phyloP scores from a whole-genome alignment of 2,113 vertebrate species.

The Solea senegalensis region DNA sequence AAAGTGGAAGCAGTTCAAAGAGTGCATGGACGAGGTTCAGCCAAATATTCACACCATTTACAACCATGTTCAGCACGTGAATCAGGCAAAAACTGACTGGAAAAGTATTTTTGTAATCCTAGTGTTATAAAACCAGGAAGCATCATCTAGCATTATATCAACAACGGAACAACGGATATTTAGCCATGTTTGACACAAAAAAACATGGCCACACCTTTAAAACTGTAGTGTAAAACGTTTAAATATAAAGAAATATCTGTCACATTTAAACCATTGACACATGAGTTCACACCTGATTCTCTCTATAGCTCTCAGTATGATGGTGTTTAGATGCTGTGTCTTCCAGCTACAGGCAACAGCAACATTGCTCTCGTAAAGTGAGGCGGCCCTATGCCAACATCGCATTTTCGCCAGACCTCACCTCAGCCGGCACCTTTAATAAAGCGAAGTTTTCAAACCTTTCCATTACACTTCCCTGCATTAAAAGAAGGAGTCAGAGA shows the following conservation, averaged over 20 bases:
- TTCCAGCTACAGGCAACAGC: no score
- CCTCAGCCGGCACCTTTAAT: neutral
- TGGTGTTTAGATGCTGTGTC: no score
- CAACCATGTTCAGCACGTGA: conserved; percentile 10
- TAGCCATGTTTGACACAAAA: neutral
- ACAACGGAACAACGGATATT: neutral
- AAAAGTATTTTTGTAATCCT: neutral
- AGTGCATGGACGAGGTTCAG: conserved; percentile 2
- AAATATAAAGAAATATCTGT: no score
- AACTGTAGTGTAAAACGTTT: no score
- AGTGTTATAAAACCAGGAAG: conserved; percentile 5
- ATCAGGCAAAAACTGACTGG: conserved; percentile 12
- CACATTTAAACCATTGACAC: no score
- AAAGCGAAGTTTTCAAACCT: conserved; percentile 54
- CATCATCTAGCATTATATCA: neutral
- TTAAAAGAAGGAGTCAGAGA: conserved; percentile 34
- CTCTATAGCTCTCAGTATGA: no score
- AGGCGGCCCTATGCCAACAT: no score
- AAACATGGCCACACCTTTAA: no score
- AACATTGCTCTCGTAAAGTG: no score
- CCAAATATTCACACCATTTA: conserved; percentile 23
- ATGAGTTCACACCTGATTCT: no score
- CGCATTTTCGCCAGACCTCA: no score
- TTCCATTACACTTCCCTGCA: conserved; percentile 41
- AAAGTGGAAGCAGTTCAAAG: conserved; percentile 41